phyloP scores from a whole-genome alignment of 2,113 vertebrate genomes.

The Ptilorrhoa leucosticta region DNA sequence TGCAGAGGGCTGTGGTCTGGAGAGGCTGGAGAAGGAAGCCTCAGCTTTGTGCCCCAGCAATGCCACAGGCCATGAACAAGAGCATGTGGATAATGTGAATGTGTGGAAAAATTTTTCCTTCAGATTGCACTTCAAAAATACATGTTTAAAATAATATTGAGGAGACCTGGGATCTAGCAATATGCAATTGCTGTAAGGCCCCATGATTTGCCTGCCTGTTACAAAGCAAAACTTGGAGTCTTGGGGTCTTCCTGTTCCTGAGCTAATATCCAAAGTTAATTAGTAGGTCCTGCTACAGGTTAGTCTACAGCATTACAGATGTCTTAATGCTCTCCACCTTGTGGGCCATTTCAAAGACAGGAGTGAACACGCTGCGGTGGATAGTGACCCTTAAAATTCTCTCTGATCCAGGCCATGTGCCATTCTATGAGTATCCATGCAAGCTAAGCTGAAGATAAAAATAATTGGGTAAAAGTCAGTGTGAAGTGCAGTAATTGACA shows the following conservation, averaged over 20 bases:
- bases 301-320: neutral
- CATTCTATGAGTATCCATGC: neutral
- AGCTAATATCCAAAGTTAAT: neutral
- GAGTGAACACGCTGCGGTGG: neutral
- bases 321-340: neutral
- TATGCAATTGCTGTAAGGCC: neutral
- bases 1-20: neutral
- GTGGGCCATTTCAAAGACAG: neutral
- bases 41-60: neutral
- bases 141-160: neutral
- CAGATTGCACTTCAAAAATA: neutral
- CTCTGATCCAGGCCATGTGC: neutral
- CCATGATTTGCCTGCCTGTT: neutral
- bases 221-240: neutral
- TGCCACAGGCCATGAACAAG: neutral
- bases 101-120: neutral
- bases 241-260: neutral
- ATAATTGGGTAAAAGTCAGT: constrained; percentile 41
- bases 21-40: neutral
- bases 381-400: neutral
- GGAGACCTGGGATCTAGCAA: neutral
- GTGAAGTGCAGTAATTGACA: neutral
- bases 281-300: neutral
- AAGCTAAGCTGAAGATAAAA: constrained; percentile 5
- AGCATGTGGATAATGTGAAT: neutral